Evolutionary conservation across 2,888 invertebrate species (phyloP), one percentile per base, ranked within the genome.

Genomic region (Muscina levida): DNA sequence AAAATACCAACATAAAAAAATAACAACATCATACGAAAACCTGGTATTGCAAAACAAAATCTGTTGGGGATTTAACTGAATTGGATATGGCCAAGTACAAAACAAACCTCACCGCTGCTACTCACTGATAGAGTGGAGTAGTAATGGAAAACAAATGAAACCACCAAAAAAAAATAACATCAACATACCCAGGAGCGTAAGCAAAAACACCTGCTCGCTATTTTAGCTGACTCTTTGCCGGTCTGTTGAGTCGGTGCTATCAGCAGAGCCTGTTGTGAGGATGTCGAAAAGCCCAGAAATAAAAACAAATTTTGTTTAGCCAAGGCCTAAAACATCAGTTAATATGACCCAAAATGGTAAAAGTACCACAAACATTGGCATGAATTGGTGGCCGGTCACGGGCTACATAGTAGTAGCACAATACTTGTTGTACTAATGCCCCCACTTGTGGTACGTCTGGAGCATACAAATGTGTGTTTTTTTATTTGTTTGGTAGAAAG

Each of bases 161-260:
- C 53, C 53, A 46, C 65, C 65, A 26, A 46, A 65, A 24, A 15
- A 11, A 62, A 62, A 62, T 42, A n/a, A n/a, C n/a, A 31, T 31
- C 31, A 8, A 8, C 8, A 31, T 31, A 31, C 31, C 31, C 31
- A 13, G 26, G 46, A 65, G 65, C 65, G 65, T 65, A 24, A 46
- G 65, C 46, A 73, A 73, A 80, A 76, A 73, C 80, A 80, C 80
- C 80, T 80, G 77, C 80, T 80, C 70, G n/a, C n/a, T n/a, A n/a
- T n/a, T n/a, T n/a, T n/a, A n/a, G 31, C 3, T 8, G 31, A 8
- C 31, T 46, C 3, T 46, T n/a, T 3, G 46, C 17, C 17, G 1
- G 46, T n/a, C 17, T 46, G 51, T 51, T 51, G 51, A 19, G 19
- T 51, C n/a, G 17, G 44, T 44, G n/a, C n/a, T n/a, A n/a, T n/a